Conservation (phyloP, 2,797 vertebrate genomes). For the Phaenicophaeus curvirostris region DNA sequence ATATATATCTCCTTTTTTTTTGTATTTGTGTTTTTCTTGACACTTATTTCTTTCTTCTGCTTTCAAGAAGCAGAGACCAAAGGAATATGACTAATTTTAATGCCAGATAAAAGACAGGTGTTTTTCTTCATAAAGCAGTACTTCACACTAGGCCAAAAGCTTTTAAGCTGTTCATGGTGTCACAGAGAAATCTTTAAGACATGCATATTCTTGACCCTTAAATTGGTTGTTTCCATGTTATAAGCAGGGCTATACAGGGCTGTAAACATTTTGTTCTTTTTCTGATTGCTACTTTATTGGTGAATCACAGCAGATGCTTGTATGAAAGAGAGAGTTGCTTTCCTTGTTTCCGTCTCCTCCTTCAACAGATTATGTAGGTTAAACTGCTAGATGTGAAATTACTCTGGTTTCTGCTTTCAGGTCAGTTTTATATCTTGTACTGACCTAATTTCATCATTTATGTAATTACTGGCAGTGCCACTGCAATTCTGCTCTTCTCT, state of each 20-base stretch:
- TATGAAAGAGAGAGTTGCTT: neutral
- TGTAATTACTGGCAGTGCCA: neutral
- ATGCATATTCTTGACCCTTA: neutral
- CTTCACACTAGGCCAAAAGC: neutral
- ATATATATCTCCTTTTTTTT: neutral
- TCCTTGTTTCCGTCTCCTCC: neutral
- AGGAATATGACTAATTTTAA: neutral
- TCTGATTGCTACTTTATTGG: neutral
- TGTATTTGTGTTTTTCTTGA: neutral
- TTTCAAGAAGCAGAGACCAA: neutral
- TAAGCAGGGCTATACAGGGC: neutral
- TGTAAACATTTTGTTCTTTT: constrained; percentile 2
- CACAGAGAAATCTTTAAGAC: neutral
- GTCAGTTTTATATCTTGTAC: neutral
- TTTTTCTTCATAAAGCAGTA: neutral
- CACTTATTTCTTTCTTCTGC: neutral
- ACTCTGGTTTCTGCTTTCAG: neutral
- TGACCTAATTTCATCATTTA: neutral
- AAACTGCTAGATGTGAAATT: neutral
- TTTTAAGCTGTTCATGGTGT: neutral
- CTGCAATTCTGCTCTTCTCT: neutral
- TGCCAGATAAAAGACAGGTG: neutral
- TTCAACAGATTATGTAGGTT: neutral
- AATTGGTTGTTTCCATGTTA: neutral
- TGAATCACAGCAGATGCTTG: neutral